phyloP scores from a whole-genome alignment of 2,888 invertebrate genomes.

The Diarsia brunnea region DNA sequence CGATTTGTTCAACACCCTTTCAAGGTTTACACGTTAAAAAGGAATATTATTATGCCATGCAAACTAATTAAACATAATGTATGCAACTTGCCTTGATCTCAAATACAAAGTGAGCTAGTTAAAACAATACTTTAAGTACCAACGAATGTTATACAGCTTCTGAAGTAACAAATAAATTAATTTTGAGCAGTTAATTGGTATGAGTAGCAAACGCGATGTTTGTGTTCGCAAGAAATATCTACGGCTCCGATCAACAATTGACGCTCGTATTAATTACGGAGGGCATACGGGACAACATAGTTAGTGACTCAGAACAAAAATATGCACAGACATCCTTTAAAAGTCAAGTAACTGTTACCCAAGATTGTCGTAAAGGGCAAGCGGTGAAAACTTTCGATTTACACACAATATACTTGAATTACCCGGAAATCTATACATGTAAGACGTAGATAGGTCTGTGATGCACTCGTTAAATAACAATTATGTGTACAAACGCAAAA shows the following conservation, averaged over 20 bases:
- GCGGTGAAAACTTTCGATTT: conserved; percentile 43
- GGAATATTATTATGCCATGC: background rate
- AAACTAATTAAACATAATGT: conserved; percentile 18
- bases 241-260: conserved; percentile 53
- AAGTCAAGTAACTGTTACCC: conserved; percentile 27
- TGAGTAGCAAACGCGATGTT: background rate
- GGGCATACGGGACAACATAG: conserved; percentile 68
- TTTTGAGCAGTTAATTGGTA: background rate
- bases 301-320: conserved; percentile 78
- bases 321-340: conserved; percentile 71
- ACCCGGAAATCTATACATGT: conserved; percentile 49
- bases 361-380: conserved; percentile 17
- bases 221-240: conserved; percentile 17
- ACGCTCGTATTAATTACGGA: conserved; percentile 64
- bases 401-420: conserved; percentile 36
- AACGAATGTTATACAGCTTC: background rate
- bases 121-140: conserved; percentile 11
- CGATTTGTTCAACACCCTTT: background rate
- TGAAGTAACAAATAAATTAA: conserved; percentile 22
- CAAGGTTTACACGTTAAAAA: background rate
- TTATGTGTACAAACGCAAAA: conserved; percentile 53
- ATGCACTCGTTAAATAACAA: conserved; percentile 58
- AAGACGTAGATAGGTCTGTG: conserved; percentile 28
- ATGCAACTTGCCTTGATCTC: conserved; percentile 38
- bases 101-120: conserved; percentile 21